These are phyloP conservation scores for Solen grandis DNA, from an alignment of 1,140 invertebrate genomes.

Conservation along the genomic window DNA sequence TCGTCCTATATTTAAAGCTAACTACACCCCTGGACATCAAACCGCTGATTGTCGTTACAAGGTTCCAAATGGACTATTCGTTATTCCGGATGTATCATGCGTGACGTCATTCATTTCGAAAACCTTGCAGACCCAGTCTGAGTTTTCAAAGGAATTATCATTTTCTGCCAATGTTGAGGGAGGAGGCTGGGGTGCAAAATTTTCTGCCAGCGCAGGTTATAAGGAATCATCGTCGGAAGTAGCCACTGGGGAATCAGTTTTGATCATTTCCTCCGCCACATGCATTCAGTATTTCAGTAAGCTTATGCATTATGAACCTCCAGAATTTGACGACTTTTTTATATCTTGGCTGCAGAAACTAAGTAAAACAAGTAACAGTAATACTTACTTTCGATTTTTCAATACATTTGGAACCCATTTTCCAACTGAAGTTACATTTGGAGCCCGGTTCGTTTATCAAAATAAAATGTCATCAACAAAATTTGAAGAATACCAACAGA, in stretches of 20 bases:
- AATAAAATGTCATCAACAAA: constrained; percentile 32
- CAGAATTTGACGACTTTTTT: constrained; percentile 31
- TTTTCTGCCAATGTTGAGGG: constrained; percentile 25
- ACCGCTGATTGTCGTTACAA: constrained; percentile 51
- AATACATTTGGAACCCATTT: constrained; percentile 48
- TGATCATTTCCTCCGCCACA: constrained; percentile 37
- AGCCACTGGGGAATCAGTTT: constrained; percentile 20
- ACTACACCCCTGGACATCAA: constrained; percentile 1
- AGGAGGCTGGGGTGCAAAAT: too few species aligned
- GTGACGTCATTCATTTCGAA: constrained; percentile 38
- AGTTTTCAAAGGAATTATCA: constrained; percentile 33
- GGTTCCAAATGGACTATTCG: constrained; percentile 38
- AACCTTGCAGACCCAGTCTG: constrained; percentile 22
- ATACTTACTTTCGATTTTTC: constrained; percentile 41
- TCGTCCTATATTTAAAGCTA: constrained; percentile 49
- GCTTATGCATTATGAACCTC: too few species aligned
- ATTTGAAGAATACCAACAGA: neutral
- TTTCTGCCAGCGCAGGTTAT: too few species aligned
- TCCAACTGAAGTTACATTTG: constrained; percentile 32
- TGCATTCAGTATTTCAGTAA: constrained; percentile 52
- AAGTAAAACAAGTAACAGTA: too few species aligned
- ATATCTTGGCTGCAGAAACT: constrained; percentile 33
- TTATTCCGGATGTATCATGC: constrained; percentile 52
- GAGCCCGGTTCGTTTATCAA: constrained; percentile 35
- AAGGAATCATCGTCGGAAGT: constrained; percentile 9